Evolutionary conservation across 2,888 invertebrate species (phyloP).

Genomic region (Malthinus flaveolus): DNA sequence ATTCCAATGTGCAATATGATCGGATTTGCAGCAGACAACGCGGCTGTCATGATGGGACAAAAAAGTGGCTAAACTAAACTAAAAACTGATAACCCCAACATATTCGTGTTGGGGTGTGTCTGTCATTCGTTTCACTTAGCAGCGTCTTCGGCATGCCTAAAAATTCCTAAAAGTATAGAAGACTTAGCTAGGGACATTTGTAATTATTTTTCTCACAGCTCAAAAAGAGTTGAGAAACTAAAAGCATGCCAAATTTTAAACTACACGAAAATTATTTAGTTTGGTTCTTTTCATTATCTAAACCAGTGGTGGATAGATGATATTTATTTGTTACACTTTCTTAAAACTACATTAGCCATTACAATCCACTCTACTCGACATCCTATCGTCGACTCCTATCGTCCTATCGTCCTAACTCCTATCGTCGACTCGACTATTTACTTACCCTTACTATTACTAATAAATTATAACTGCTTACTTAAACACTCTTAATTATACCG

Average conservation of each 20-base stretch:
- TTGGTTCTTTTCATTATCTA: too few species aligned
- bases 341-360: too few species aligned
- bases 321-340: too few species aligned
- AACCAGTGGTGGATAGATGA: too few species aligned
- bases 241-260: neutral
- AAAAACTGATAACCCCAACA: constrained; percentile 5
- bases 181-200: neutral
- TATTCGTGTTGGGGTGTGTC: constrained; percentile 7
- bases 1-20: constrained; percentile 15
- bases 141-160: neutral
- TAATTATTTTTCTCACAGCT: neutral
- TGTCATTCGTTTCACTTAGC: neutral
- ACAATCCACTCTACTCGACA: too few species aligned
- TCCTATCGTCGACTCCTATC: too few species aligned
- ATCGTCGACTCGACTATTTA: too few species aligned
- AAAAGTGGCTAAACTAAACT: constrained; percentile 17
- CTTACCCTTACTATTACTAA: too few species aligned
- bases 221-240: neutral
- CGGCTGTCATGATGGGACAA: constrained; percentile 23
- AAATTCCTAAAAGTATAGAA: neutral
- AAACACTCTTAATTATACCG: too few species aligned
- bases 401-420: too few species aligned
- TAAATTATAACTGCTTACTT: too few species aligned
- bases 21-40: constrained; percentile 23
- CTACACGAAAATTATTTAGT: too few species aligned